Evolutionary conservation across 2,888 invertebrate genomes (phyloP).

Genomic region (Athripsodes cinereus): DNA sequence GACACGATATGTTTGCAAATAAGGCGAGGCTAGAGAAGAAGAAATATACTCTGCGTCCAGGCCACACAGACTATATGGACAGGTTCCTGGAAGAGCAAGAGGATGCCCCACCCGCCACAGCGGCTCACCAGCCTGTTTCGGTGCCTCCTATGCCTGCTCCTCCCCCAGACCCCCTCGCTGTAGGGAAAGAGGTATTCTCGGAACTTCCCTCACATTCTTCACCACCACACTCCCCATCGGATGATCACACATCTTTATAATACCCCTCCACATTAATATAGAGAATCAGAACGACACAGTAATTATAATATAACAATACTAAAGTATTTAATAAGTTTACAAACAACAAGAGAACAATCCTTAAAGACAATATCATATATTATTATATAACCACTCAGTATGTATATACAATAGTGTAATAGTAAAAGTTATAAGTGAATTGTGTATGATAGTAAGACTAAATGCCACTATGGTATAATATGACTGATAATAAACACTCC

Average conservation of each 20-base stretch:
- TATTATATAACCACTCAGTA: no score
- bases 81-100: slow-evolving; percentile 85
- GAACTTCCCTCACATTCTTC: slow-evolving; percentile 40
- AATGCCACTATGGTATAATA: no score
- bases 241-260: slow-evolving; percentile 26
- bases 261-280: not conserved
- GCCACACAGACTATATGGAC: slow-evolving; percentile 92
- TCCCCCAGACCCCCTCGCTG: slow-evolving; percentile 38
- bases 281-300: no score
- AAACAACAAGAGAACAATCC: no score
- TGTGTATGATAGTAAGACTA: no score
- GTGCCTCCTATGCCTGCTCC: slow-evolving; percentile 34
- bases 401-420: no score
- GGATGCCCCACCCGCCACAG: slow-evolving; percentile 26
- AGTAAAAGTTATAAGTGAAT: no score
- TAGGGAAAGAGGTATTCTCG: slow-evolving; percentile 48
- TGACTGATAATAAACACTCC: no score
- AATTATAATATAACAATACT: no score
- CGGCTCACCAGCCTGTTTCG: slow-evolving; percentile 43
- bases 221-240: slow-evolving; percentile 38
- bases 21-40: slow-evolving; percentile 86
- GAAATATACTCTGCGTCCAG: slow-evolving; percentile 87
- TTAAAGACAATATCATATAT: no score
- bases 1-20: slow-evolving; percentile 89
- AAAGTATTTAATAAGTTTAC: no score